phyloP scores from a whole-genome alignment of 2,797 vertebrate genomes.

The Neosilurus mollespiculum region DNA sequence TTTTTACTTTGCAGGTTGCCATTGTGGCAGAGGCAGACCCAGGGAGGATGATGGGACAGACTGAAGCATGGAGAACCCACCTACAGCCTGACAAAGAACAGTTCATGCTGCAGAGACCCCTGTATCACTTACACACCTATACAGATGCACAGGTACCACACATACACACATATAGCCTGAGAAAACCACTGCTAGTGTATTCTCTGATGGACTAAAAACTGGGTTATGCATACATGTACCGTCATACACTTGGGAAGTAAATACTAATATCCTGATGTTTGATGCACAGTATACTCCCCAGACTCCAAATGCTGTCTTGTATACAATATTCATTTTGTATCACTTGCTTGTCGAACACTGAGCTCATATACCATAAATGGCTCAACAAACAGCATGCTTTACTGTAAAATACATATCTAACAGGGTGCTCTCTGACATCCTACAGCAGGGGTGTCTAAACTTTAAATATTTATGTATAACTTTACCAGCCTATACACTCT shows the following conservation, averaged over 20 bases:
- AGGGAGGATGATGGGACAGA: conserved; percentile 83
- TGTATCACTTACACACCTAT: conserved; percentile 86
- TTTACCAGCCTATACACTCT: too few species aligned
- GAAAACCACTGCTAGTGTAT: neutral
- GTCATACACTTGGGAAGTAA: neutral
- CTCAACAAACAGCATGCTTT: neutral
- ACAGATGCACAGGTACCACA: conserved; percentile 83
- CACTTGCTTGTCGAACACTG: neutral
- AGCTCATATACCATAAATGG: neutral
- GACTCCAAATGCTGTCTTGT: neutral
- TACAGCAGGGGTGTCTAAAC: too few species aligned
- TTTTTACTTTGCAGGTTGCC: conserved; percentile 74
- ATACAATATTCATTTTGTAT: too few species aligned
- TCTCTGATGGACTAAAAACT: neutral
- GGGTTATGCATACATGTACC: neutral
- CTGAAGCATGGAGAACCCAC: conserved; percentile 78
- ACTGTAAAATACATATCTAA: neutral
- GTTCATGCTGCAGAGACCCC: conserved; percentile 81
- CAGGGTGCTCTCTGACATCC: too few species aligned
- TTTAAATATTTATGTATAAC: too few species aligned
- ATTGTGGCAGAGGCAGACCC: conserved; percentile 80
- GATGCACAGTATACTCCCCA: too few species aligned
- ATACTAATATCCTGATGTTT: neutral
- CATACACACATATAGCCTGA: neutral
- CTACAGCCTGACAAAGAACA: conserved; percentile 68